Base-by-base conservation (phyloP, 2,888 invertebrate genomes). In the Luffia ferchaultella region DNA sequence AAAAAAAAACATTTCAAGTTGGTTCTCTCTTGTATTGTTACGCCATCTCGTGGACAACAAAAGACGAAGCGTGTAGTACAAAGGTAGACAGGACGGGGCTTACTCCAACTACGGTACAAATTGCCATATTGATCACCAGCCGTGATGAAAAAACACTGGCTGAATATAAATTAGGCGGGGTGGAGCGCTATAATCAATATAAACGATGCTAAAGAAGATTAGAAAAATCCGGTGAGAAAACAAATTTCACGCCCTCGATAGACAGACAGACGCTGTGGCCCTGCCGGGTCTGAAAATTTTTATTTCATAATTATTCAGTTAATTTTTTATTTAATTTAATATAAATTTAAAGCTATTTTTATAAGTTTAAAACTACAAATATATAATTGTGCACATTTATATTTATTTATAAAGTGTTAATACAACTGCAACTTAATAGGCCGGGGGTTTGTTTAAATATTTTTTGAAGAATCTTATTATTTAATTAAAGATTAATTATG, bases 81-180 rank as follows among this genome's bases (percentile, higher is more conserved):
- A n/a, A 18, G 16, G 45, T 17, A 16, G 46, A 46, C 50, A 49
- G 42, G 43, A 19, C 48, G 43, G 30, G 30, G 44, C 72, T 77
- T 77, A 78, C 79, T 76, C 78, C 78, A 76, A 76, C 80, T 77
- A 76, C 76, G 73, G 77, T 73, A 80, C 83, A 79, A 82, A 82
- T 79, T 76, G 82, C 78, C 76, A 82, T 82, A 82, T 83, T 80
- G 80, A 82, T 76, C 79, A 79, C 82, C 68, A 70, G 72, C 74
- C 77, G 82, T 83, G 84, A 84, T 84, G 84, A 84, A 84, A 84
- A 83, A 84, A 84, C 84, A 79, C 84, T 76, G 76, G 74, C 80
- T 78, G 84, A 84, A 84, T 84, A 83, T 84, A 84, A 84, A 84
- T 84, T 79, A 83, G 83, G 79, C 69, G 65, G 42, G 70, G 73